Base-by-base conservation (phyloP, 2,888 invertebrate genomes). In the Chironomus tentans region DNA sequence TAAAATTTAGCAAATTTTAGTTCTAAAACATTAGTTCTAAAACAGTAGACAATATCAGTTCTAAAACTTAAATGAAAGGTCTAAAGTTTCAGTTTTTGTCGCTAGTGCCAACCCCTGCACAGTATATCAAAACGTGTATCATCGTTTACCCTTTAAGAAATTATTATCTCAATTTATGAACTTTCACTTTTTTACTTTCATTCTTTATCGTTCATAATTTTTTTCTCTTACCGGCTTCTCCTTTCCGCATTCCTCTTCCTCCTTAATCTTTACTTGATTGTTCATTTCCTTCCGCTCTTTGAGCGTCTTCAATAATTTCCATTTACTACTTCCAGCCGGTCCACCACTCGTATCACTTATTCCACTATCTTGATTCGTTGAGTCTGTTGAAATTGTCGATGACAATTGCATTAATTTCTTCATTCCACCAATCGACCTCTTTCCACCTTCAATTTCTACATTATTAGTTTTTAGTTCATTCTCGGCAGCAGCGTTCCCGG, bases 231-330 rank as follows among this genome's bases (percentile, higher is more conserved):
- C 89, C 90, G 65, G n/a, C 84, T 89, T 90, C 80, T 91, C 90
- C 79, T 88, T 88, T 77, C 86, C 86, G 6, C 86, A 85, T 65
- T 86, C 86, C 68, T 88, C 87, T 71, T 89, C 88, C 77, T 88
- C 89, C 76, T 86, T 88, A 72, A 88, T 87, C 78, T 90, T 89
- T 77, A 90, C 91, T 77, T 89, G 88, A 80, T 90, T 90, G 80
- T 87, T 88, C 82, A 91, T 92, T 80, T 95, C 94, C 83, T 95
- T 95, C 77, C 92, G 87, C 80, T 95, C 95, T 82, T 95, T 95
- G 38, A 95, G 83, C 0, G 95, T 94, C 84, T 95, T 95, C 2
- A 95, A 84, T 68, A 95, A 86, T 82, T 95, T 95, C 95, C 95
- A 95, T 82, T 94, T 94, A 81, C 94, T 94, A 81, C 94, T 87